These are phyloP conservation scores for Egretta garzetta DNA, from an alignment of 2,113 vertebrate species.

Conservation along the genomic window DNA sequence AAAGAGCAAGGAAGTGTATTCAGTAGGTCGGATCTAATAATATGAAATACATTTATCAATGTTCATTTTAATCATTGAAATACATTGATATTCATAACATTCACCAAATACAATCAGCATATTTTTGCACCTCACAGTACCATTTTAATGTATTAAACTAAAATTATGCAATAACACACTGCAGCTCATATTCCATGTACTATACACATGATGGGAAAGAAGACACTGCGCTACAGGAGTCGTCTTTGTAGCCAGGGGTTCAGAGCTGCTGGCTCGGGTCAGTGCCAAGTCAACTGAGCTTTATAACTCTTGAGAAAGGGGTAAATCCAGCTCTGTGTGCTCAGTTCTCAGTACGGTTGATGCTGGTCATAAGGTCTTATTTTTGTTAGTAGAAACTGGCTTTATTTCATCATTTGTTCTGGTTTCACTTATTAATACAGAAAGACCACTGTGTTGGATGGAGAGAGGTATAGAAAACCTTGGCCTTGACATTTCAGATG, in stretches of 20 bases:
- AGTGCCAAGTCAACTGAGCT: background rate
- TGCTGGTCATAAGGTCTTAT: background rate
- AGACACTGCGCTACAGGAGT: rapidly evolving
- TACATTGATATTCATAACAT: background rate
- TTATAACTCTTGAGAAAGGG: background rate
- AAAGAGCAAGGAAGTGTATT: background rate
- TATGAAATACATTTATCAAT: background rate
- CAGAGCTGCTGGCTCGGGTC: background rate
- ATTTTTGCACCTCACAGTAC: background rate
- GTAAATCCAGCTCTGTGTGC: background rate
- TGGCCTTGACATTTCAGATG: background rate
- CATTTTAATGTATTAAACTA: background rate
- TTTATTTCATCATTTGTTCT: background rate
- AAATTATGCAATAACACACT: background rate
- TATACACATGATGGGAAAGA: no score
- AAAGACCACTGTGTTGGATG: background rate
- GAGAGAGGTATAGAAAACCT: background rate
- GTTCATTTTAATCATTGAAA: background rate
- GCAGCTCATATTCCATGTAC: background rate
- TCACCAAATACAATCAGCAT: background rate
- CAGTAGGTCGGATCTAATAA: background rate
- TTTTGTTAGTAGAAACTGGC: background rate
- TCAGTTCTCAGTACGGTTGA: background rate
- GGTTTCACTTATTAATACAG: background rate
- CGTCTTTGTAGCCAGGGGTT: background rate